Conservation (phyloP, 1,140 invertebrate genomes). For the Listronotus oregonensis region DNA sequence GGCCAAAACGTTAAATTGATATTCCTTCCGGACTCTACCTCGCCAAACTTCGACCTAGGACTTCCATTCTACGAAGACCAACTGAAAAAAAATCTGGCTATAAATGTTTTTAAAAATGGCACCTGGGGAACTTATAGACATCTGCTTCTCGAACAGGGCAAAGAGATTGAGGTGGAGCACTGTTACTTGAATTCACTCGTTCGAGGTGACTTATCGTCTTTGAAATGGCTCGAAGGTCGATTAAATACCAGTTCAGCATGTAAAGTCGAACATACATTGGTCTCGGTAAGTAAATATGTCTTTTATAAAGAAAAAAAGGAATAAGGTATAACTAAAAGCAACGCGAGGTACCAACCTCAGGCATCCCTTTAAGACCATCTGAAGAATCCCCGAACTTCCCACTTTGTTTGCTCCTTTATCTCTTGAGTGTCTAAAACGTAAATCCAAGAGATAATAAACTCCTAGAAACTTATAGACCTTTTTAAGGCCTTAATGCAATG, state of each 20-base stretch:
- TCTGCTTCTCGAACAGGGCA: slow-evolving; percentile 28
- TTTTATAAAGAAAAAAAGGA: neutral
- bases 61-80: slow-evolving; percentile 64
- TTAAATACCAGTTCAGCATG: slow-evolving; percentile 49
- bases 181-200: slow-evolving; percentile 78
- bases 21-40: slow-evolving; percentile 63
- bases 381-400: no score
- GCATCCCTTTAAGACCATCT: no score
- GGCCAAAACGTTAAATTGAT: slow-evolving; percentile 61
- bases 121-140: slow-evolving; percentile 67
- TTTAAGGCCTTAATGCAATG: no score
- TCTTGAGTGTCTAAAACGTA: no score
- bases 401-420: no score
- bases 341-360: no score
- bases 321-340: no score
- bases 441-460: no score
- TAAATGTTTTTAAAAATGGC: slow-evolving; percentile 68
- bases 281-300: slow-evolving; percentile 17
- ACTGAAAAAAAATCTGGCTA: slow-evolving; percentile 64
- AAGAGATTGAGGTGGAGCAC: slow-evolving; percentile 60
- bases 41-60: slow-evolving; percentile 50
- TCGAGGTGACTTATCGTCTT: slow-evolving; percentile 82
- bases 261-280: slow-evolving; percentile 4
- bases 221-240: slow-evolving; percentile 79
- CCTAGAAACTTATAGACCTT: no score